Base-by-base conservation (phyloP, 2,888 invertebrate genomes). In the Punctoribates punctum region DNA sequence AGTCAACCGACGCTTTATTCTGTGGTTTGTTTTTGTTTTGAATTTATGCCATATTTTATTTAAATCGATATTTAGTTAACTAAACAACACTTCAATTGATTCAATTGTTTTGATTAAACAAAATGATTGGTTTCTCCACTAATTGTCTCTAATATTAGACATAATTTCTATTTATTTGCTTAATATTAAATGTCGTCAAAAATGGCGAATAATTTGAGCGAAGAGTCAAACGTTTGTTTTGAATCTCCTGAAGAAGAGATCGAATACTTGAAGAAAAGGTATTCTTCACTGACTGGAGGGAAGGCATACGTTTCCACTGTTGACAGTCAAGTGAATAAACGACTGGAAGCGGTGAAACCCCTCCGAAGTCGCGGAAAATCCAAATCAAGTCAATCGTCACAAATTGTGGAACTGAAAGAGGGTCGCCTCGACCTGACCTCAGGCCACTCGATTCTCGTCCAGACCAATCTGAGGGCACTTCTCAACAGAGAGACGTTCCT, bases 361-460 rank as follows among this genome's bases (percentile, higher is more conserved):
- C 42, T 62, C 46, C 74, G 72, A 25, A 62, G 38, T 20, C 73
- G 74, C 20, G 29, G 74, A 0, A 76, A 62, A 42, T 54, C 54
- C n/a, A 75, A 75, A 38, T 34, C 51, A 6, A 72, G 70, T 54
- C 48, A 48, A 20, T 23, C 29, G 34, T 51, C 70, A 20, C 48
- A 75, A 42, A 27, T 77, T 1, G 51, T 67, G 11, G 75, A 77
- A 27, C n/a, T 51, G 3, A 67, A 25, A 57, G 74, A 77, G 23
- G 70, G 70, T 8, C 75, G 72, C 27, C 57, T 97, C 80, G 96
- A 97, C 85, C 87, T 97, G 82, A 95, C 96, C 86, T 95, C 96
- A 60, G 95, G 96, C 25, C 95, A 96, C 83, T 96, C 96, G 74
- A 94, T 97, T 82, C 88, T 97, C 83, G 92, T 93, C 75, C 93